phyloP scores from a whole-genome alignment of 1,140 invertebrate genomes.

The Macrotrachela quadricornifera region DNA sequence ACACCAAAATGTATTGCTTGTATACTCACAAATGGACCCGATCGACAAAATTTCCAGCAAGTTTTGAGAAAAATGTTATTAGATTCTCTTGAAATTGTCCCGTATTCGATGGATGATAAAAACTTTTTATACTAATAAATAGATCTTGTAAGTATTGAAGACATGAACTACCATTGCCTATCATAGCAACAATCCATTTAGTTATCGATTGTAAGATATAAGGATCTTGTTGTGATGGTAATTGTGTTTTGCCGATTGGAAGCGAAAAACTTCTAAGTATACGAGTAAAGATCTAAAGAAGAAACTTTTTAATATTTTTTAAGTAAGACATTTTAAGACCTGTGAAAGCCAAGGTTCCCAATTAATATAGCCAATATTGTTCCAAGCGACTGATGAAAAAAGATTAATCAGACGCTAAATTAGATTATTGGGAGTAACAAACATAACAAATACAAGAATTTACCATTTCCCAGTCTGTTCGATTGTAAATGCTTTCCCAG shows the following conservation, averaged over 20 bases:
- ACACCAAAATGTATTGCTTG: too few species aligned
- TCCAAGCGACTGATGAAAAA: constrained; percentile 46
- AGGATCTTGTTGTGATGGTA: too few species aligned
- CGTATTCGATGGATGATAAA: constrained; percentile 64
- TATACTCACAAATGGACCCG: too few species aligned
- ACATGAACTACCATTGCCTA: constrained; percentile 33
- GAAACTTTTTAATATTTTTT: too few species aligned
- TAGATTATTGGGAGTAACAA: too few species aligned
- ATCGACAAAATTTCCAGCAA: too few species aligned
- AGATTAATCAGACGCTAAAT: constrained; percentile 45
- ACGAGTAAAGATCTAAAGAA: constrained; percentile 48
- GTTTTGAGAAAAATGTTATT: too few species aligned
- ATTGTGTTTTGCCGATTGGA: constrained; percentile 49
- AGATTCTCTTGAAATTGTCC: too few species aligned
- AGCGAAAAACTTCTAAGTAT: constrained; percentile 52
- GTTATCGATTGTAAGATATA: constrained; percentile 39
- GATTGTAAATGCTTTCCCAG: constrained; percentile 51
- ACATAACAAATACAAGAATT: constrained; percentile 9
- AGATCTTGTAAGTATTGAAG: constrained; percentile 55
- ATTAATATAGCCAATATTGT: constrained; percentile 60
- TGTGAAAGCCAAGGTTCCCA: constrained; percentile 59
- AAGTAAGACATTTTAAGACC: too few species aligned
- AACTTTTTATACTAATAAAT: constrained; percentile 60
- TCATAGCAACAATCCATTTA: constrained; percentile 46
- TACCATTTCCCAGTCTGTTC: constrained; percentile 41